A percentile compares a stretch with the other conserved stretches of the same genome.
Evolutionary conservation across 2,888 invertebrate genomes (phyloP).

Genomic region (Oegoconia quadripuncta): DNA sequence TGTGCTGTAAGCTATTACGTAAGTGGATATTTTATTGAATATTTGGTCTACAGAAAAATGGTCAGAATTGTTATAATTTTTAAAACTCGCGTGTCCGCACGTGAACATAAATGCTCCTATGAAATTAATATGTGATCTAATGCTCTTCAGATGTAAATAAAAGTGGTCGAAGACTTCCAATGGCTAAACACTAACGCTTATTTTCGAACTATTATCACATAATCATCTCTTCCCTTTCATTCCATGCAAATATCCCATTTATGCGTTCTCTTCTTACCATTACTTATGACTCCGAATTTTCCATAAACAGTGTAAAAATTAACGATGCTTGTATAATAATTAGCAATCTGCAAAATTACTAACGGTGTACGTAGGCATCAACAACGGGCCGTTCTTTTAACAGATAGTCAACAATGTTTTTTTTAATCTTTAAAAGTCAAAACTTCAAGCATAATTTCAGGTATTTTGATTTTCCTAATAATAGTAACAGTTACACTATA

Average conservation of each 20-base stretch:
- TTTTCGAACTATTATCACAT: constrained; percentile 69
- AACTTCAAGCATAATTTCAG: constrained; percentile 33
- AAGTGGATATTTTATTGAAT: not conserved
- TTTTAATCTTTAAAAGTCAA: not conserved
- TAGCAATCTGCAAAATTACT: not conserved
- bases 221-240: constrained; percentile 46
- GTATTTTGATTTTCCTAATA: not conserved
- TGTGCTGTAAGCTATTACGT: constrained; percentile 35
- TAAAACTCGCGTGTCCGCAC: not conserved
- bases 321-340: constrained; percentile 12
- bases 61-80: no score
- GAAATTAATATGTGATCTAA: constrained; percentile 51
- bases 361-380: no score
- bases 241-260: constrained; percentile 31
- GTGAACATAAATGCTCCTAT: constrained; percentile 64
- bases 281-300: constrained; percentile 6
- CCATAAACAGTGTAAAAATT: constrained; percentile 17
- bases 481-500: constrained; percentile 42
- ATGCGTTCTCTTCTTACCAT: constrained; percentile 24
- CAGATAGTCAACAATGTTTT: not conserved
- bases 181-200: constrained; percentile 44
- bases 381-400: no score
- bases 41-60: no score
- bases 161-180: constrained; percentile 32
- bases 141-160: constrained; percentile 31